phyloP scores from a whole-genome alignment of 2,113 vertebrate species.

The Microcebus jonahi region DNA sequence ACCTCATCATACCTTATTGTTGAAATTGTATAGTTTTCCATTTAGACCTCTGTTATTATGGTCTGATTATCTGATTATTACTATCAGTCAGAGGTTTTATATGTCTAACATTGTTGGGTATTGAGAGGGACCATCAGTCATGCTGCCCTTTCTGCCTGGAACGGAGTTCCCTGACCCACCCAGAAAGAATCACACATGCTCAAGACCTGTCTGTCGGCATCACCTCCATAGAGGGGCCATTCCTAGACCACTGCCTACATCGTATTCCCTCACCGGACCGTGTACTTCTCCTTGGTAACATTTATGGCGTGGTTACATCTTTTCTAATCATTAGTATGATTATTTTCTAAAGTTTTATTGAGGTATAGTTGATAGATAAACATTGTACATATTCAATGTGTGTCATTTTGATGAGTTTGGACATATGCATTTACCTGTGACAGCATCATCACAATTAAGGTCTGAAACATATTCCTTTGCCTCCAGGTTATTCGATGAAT shows the following conservation, averaged over 20 bases:
- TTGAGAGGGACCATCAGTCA: background rate
- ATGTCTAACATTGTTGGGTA: background rate
- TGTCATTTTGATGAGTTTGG: background rate
- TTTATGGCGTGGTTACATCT: background rate
- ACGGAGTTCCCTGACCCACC: background rate
- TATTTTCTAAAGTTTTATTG: background rate
- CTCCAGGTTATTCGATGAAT: background rate
- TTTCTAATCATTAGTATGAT: background rate
- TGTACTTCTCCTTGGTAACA: background rate
- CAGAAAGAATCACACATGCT: background rate
- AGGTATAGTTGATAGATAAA: background rate
- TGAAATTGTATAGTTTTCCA: background rate
- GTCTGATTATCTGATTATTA: background rate
- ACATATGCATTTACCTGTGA: background rate
- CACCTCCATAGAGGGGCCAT: background rate
- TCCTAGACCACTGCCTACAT: background rate
- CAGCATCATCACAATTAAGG: background rate
- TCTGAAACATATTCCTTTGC: background rate
- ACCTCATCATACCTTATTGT: background rate
- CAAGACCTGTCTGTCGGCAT: background rate
- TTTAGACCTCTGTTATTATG: background rate
- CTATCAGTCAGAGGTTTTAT: background rate
- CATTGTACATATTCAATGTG: background rate
- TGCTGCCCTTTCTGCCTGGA: background rate
- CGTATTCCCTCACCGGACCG: background rate